Percentiles rank a stretch among this genome's conserved stretches.
Evolutionary conservation across 2,113 vertebrate species (phyloP).

Genomic region (Marmota monax): DNA sequence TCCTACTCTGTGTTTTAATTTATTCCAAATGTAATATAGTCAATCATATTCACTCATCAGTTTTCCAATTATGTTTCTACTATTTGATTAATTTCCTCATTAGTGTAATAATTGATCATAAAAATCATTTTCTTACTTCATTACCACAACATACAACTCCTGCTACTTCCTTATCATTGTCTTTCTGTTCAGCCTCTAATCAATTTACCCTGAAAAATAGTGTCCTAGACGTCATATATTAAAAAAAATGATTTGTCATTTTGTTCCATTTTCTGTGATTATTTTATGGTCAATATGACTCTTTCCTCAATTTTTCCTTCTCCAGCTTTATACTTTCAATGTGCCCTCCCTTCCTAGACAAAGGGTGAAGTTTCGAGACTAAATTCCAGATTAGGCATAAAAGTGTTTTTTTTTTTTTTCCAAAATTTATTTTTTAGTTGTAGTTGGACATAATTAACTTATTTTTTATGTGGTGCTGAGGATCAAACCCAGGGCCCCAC

Average conservation of each 20-base stretch:
- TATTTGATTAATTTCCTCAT: slow-evolving; percentile 88
- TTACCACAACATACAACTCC: slow-evolving; percentile 76
- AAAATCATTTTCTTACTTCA: slow-evolving; percentile 85
- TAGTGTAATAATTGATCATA: slow-evolving; percentile 88
- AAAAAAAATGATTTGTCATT: not conserved
- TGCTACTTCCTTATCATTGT: slow-evolving; percentile 71
- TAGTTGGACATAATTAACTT: too few species aligned
- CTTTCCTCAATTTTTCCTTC: not conserved
- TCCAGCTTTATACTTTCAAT: not conserved
- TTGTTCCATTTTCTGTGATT: not conserved
- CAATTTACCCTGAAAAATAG: slow-evolving; percentile 69
- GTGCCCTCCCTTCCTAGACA: not conserved
- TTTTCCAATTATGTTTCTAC: slow-evolving; percentile 86
- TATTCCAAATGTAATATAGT: slow-evolving; percentile 80
- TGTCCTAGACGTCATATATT: not conserved
- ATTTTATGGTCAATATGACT: not conserved
- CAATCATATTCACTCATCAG: slow-evolving; percentile 86
- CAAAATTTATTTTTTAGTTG: too few species aligned
- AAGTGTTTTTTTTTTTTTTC: not conserved
- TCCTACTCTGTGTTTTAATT: slow-evolving; percentile 76
- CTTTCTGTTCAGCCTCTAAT: slow-evolving; percentile 70
- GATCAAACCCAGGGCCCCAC: too few species aligned
- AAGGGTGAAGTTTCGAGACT: not conserved
- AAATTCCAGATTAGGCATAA: not conserved
- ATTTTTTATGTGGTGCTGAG: too few species aligned